phyloP scores from a whole-genome alignment of 2,797 vertebrate species.

The Chloroceryle amazona region DNA sequence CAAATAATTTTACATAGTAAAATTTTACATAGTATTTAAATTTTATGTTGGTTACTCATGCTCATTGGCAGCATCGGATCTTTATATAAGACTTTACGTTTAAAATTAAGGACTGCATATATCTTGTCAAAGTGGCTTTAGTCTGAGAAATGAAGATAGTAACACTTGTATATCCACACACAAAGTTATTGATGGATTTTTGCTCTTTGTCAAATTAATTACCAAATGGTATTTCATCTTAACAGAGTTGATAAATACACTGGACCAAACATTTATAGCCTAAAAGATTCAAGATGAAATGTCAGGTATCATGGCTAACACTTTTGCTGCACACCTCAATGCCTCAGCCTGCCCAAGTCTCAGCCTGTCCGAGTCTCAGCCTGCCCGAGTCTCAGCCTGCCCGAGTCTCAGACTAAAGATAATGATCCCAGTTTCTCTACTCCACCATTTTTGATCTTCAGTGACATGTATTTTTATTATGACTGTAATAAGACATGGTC shows the following conservation, averaged over 20 bases:
- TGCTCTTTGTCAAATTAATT: background rate
- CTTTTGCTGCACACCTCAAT: background rate
- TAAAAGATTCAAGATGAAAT: background rate
- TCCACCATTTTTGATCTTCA: background rate
- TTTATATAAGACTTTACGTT: background rate
- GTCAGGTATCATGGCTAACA: background rate
- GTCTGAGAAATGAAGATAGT: background rate
- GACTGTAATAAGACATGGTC: background rate
- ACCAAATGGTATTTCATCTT: background rate
- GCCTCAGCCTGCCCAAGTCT: background rate
- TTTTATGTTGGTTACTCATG: background rate
- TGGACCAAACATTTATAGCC: background rate
- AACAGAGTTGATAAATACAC: background rate
- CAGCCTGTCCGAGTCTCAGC: too few relatives aligned
- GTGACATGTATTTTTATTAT: background rate
- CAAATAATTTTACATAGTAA: fast-evolving
- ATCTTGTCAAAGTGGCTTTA: background rate
- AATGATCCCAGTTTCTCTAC: background rate
- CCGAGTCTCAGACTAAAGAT: background rate
- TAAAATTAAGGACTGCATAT: background rate
- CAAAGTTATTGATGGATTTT: background rate
- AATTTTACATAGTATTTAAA: background rate
- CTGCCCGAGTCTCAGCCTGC: background rate
- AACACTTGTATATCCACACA: background rate
- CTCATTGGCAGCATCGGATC: background rate